Conservation (phyloP, 2,888 invertebrate species). For the Himalopsyche japonica region DNA sequence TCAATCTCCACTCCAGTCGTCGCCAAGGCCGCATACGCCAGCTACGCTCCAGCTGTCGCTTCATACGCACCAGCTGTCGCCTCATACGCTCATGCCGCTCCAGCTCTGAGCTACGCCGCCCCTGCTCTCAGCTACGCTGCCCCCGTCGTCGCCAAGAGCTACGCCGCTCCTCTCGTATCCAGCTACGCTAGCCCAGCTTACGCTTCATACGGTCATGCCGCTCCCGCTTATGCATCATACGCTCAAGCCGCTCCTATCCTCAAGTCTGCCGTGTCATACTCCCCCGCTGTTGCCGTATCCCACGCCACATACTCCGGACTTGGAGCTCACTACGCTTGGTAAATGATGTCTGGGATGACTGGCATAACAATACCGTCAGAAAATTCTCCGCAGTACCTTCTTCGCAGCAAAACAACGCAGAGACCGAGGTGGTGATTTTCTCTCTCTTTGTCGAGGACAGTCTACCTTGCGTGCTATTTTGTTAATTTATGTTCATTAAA, state of each 20-base stretch:
- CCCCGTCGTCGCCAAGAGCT: constrained; percentile 43
- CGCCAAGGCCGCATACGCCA: constrained; percentile 42
- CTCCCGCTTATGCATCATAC: constrained; percentile 44
- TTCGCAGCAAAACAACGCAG: background rate
- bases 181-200: constrained; percentile 41
- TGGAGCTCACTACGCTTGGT: constrained; percentile 68
- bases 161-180: constrained; percentile 42
- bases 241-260: constrained; percentile 42
- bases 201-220: constrained; percentile 39
- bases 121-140: constrained; percentile 42
- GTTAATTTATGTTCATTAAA: background rate
- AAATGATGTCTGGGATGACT: constrained; percentile 44
- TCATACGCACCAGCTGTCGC: constrained; percentile 39
- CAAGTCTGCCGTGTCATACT: constrained; percentile 44
- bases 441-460: background rate
- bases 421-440: background rate
- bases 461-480: background rate
- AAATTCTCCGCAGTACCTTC: background rate
- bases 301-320: constrained; percentile 62
- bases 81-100: constrained; percentile 44
- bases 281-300: constrained; percentile 38
- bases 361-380: background rate
- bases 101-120: constrained; percentile 33
- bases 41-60: constrained; percentile 38
- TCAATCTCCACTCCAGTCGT: constrained; percentile 42